These are phyloP conservation scores for Sitobion miscanthi DNA, from an alignment of 1,140 invertebrate genomes.

Conservation along the genomic window DNA sequence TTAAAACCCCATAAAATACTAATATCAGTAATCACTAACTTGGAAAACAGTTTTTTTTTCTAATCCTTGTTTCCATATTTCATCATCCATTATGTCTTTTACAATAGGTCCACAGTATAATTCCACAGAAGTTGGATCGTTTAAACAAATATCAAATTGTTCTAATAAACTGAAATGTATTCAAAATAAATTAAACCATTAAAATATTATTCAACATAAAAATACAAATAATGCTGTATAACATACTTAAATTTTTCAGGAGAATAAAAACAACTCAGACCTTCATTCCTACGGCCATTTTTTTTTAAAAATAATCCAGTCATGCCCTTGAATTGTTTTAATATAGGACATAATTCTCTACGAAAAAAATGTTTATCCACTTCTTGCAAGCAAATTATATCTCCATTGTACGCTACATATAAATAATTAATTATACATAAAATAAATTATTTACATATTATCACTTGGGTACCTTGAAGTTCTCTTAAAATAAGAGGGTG, in stretches of 20 bases:
- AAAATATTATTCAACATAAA: neutral
- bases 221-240: neutral
- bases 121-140: neutral
- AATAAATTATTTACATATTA: neutral
- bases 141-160: neutral
- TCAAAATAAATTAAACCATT: neutral
- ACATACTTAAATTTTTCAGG: constrained; percentile 68
- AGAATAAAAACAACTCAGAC: constrained; percentile 79
- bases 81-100: neutral
- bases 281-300: constrained; percentile 77
- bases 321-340: constrained; percentile 66
- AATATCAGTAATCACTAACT: neutral
- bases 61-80: neutral
- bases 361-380: constrained; percentile 83
- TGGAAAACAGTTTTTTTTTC: constrained; percentile 23
- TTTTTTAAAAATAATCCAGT: constrained; percentile 74
- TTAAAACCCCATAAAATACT: neutral
- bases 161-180: constrained; percentile 32
- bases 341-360: constrained; percentile 71
- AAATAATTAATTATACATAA: constrained; percentile 52
- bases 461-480: constrained; percentile 70
- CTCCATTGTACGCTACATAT: constrained; percentile 80
- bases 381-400: constrained; percentile 92
- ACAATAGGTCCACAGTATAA: constrained; percentile 5
- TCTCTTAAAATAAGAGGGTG: constrained; percentile 85